A percentile compares a stretch with the other conserved stretches of the same genome.
These are phyloP conservation scores for Aspiorhynchus laticeps DNA, from an alignment of 2,113 vertebrate species.

Conservation along the genomic window DNA sequence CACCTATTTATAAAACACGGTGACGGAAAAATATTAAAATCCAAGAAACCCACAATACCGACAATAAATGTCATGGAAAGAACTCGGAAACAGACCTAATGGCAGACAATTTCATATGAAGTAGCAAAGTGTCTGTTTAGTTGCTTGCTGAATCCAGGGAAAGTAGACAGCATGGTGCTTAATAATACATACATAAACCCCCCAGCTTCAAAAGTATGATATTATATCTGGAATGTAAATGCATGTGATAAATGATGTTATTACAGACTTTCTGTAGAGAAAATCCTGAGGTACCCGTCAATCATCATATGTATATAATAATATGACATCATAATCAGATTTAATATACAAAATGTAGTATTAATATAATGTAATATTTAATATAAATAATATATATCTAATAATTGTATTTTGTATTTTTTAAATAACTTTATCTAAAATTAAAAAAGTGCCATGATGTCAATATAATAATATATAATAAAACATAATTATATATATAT, in stretches of 20 bases:
- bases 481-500: too few species aligned
- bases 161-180: neutral
- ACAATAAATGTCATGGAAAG: conserved; percentile 62
- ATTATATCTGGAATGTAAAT: too few species aligned
- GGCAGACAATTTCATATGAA: neutral
- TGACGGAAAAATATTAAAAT: conserved; percentile 54
- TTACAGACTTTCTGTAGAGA: too few species aligned
- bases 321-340: too few species aligned
- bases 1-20: conserved; percentile 68
- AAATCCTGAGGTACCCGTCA: too few species aligned
- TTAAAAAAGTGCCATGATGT: too few species aligned
- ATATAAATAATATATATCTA: neutral
- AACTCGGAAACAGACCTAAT: neutral
- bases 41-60: conserved; percentile 13
- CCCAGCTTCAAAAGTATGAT: neutral
- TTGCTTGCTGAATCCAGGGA: conserved; percentile 22
- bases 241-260: too few species aligned
- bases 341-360: neutral
- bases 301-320: too few species aligned
- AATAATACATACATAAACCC: neutral
- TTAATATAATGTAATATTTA: neutral
- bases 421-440: too few species aligned
- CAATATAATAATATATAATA: too few species aligned
- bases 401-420: too few species aligned
- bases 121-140: neutral